Evolutionary conservation across 2,797 vertebrate genomes (phyloP).

Genomic region (Lithobates pipiens): DNA sequence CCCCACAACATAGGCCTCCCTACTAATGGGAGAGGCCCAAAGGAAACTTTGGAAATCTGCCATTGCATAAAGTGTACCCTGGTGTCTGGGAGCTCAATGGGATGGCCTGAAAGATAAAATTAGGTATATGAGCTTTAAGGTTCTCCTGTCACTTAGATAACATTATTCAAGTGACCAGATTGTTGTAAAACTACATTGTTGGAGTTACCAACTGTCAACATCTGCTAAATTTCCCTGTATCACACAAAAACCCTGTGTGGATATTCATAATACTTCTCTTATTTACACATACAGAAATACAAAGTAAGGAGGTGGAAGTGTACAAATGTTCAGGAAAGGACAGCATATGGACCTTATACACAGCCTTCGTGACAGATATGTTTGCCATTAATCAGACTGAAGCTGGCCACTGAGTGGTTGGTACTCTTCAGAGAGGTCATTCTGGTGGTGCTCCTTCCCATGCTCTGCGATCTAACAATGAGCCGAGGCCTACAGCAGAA

Average conservation of each 20-base stretch:
- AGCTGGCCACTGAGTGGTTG: constrained; percentile 85
- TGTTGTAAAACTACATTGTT: not conserved
- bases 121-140: not conserved
- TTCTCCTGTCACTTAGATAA: too few relatives aligned
- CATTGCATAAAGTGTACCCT: too few relatives aligned
- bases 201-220: not conserved
- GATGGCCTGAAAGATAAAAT: too few relatives aligned
- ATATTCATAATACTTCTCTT: constrained; percentile 3
- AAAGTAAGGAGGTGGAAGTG: constrained; percentile 2
- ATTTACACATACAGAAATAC: constrained; percentile 25
- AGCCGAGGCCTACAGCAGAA: constrained; percentile 81
- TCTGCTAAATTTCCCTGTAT: not conserved
- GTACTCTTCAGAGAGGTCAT: constrained; percentile 90
- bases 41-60: too few relatives aligned
- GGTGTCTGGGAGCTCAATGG: too few relatives aligned
- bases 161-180: not conserved
- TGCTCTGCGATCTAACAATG: constrained; percentile 75
- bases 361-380: constrained; percentile 79
- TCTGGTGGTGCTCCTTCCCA: constrained; percentile 79
- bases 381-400: constrained; percentile 86
- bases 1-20: too few relatives aligned
- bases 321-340: constrained; percentile 1
- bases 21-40: too few relatives aligned
- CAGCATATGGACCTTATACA: constrained; percentile 68
- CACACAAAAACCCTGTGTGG: not conserved